Percentiles rank a stretch among this genome's conserved stretches.
phyloP scores from a whole-genome alignment of 2,888 invertebrate genomes.

The Dicyrtomina minuta region DNA sequence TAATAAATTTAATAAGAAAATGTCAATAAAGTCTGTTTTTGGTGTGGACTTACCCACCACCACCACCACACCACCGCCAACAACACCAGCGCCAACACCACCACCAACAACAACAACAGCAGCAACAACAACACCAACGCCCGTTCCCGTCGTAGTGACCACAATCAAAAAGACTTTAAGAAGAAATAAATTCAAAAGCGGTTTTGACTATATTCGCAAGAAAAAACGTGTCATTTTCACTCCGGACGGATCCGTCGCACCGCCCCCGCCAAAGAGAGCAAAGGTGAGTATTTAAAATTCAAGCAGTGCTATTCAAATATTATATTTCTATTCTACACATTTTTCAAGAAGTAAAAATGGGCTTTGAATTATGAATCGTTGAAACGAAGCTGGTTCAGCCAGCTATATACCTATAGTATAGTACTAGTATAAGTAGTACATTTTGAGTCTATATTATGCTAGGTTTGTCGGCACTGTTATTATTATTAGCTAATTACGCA shows the following conservation, averaged over 20 bases:
- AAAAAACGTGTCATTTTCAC: slow-evolving; percentile 68
- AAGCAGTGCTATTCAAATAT: neutral
- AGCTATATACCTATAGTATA: too few relatives aligned
- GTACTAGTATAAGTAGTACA: too few relatives aligned
- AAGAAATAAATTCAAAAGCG: slow-evolving; percentile 71
- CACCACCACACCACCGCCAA: slow-evolving; percentile 71
- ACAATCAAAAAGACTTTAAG: slow-evolving; percentile 44
- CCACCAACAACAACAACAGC: neutral
- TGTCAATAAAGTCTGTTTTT: slow-evolving; percentile 77
- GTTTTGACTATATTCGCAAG: slow-evolving; percentile 85
- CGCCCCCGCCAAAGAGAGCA: slow-evolving; percentile 50
- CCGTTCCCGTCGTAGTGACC: neutral
- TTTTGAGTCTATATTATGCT: too few relatives aligned
- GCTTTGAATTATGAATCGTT: too few relatives aligned
- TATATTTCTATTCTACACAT: slow-evolving; percentile 14
- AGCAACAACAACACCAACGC: neutral
- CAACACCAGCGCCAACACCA: slow-evolving; percentile 23
- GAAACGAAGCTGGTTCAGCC: too few relatives aligned
- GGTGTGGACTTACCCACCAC: slow-evolving; percentile 63
- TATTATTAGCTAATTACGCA: too few relatives aligned
- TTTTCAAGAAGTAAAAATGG: too few relatives aligned
- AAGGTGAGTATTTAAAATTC: slow-evolving; percentile 57
- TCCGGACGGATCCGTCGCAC: slow-evolving; percentile 45
- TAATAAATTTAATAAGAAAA: slow-evolving; percentile 45
- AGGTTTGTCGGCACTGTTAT: too few relatives aligned